These are phyloP conservation scores for Ciconia nigra DNA, from an alignment of 2,797 vertebrate genomes.

Conservation along the genomic window DNA sequence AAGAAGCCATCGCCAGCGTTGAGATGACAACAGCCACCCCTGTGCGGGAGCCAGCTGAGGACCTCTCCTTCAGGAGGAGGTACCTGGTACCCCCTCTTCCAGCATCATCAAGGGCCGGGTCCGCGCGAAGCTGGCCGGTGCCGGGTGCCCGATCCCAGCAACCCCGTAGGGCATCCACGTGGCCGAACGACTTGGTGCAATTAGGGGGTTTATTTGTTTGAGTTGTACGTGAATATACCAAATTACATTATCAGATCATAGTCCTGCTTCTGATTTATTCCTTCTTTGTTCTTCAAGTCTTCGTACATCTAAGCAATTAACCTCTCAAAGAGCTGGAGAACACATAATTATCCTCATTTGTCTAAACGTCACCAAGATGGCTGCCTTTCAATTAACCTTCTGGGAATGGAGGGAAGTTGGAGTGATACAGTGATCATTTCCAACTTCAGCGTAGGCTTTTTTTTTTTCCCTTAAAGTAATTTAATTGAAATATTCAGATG, in stretches of 20 bases:
- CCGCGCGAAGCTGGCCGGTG: not conserved
- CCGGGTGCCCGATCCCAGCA: not conserved
- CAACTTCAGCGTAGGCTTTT: conserved; percentile 70
- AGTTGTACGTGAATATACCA: conserved; percentile 72
- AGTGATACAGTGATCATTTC: conserved; percentile 81
- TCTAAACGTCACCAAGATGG: conserved; percentile 82
- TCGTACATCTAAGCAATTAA: conserved; percentile 84
- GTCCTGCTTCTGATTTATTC: conserved; percentile 80
- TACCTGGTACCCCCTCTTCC: fast-evolving
- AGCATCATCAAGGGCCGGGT: not conserved
- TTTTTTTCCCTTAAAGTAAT: conserved; percentile 62
- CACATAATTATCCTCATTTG: conserved; percentile 84
- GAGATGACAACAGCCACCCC: not conserved
- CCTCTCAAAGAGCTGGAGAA: conserved; percentile 82
- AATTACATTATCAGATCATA: conserved; percentile 78
- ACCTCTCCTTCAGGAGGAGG: not conserved
- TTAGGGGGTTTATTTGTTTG: conserved; percentile 77
- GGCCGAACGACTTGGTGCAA: conserved; percentile 50
- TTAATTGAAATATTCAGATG: conserved; percentile 78
- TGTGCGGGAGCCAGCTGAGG: not conserved
- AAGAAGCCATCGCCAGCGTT: not conserved
- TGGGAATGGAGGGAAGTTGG: conserved; percentile 77
- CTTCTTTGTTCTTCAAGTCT: conserved; percentile 82
- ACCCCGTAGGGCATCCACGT: not conserved
- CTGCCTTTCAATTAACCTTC: conserved; percentile 84